phyloP scores from a whole-genome alignment of 2,888 invertebrate genomes.

The Zonitis immaculata region DNA sequence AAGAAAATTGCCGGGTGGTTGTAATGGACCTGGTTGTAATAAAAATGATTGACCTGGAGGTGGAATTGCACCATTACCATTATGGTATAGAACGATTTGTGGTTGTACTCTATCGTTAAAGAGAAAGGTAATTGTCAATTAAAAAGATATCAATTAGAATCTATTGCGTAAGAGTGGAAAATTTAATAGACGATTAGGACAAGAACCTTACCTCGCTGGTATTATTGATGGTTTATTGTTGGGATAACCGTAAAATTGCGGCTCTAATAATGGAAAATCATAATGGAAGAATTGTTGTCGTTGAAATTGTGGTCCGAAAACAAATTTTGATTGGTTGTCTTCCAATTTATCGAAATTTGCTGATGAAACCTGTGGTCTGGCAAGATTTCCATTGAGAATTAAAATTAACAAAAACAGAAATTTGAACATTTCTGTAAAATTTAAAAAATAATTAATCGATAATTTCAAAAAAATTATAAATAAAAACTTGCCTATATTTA shows the following conservation, averaged over 20 bases:
- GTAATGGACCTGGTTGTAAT: slow-evolving; percentile 35
- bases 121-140: neutral
- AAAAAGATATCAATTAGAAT: neutral
- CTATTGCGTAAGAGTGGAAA: no score
- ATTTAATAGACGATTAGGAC: neutral
- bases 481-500: slow-evolving; percentile 12
- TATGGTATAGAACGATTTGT: slow-evolving; percentile 39
- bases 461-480: neutral
- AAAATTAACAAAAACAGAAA: neutral
- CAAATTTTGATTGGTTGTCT: neutral
- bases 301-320: neutral
- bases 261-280: slow-evolving; percentile 20
- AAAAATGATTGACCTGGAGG: slow-evolving; percentile 42
- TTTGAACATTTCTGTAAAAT: neutral
- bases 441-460: neutral
- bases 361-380: neutral
- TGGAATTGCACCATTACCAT: slow-evolving; percentile 14
- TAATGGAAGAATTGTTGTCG: slow-evolving; percentile 13
- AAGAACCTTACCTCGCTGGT: neutral
- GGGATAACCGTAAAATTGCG: slow-evolving; percentile 24
- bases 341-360: neutral
- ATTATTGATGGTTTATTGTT: neutral
- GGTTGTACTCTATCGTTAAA: slow-evolving; percentile 37
- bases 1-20: slow-evolving; percentile 39
- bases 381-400: neutral